Percentiles rank a stretch among this genome's conserved stretches.
Conservation (phyloP, 1,140 invertebrate genomes). For the Pogonognathellus flavescens region DNA sequence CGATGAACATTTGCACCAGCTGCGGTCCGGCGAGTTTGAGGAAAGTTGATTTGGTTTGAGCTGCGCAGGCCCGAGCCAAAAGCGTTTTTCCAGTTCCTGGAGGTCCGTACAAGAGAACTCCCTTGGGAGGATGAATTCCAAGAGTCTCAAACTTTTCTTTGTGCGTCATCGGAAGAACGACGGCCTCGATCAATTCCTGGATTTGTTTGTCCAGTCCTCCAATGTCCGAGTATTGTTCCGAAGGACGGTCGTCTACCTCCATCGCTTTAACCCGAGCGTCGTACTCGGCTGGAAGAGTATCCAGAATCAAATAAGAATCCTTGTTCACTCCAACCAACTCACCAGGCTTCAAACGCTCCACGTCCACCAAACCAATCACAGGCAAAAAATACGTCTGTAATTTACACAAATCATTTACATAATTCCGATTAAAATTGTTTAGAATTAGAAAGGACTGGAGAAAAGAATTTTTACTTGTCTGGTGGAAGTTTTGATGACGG, state of each 20-base stretch:
- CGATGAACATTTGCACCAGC: conserved; percentile 95
- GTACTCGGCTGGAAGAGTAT: conserved; percentile 98
- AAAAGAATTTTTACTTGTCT: conserved; percentile 76
- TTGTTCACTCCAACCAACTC: conserved; percentile 99
- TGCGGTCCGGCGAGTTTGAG: conserved; percentile 94
- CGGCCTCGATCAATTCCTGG: conserved; percentile 94
- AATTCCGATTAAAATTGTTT: conserved; percentile 34
- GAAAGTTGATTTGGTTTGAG: conserved; percentile 65
- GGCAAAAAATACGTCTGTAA: conserved; percentile 96
- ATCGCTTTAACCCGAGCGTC: conserved; percentile 99
- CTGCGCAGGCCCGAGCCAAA: conserved; percentile 95
- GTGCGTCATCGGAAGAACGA: conserved; percentile 99
- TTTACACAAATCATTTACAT: conserved; percentile 58
- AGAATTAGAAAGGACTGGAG: neutral
- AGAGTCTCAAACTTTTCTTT: conserved; percentile 99
- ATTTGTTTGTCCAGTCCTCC: conserved; percentile 99
- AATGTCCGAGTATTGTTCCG: conserved; percentile 99
- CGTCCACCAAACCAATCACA: conserved; percentile 98
- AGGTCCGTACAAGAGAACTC: conserved; percentile 94
- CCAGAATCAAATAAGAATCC: conserved; percentile 98
- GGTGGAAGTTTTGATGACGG: conserved; percentile 99
- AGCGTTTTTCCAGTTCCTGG: conserved; percentile 93
- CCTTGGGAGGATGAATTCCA: conserved; percentile 99
- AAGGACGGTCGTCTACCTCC: conserved; percentile 99
- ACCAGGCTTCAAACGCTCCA: conserved; percentile 96